These are phyloP conservation scores for Hedya salicella DNA, from an alignment of 2,888 invertebrate species.

Conservation along the genomic window DNA sequence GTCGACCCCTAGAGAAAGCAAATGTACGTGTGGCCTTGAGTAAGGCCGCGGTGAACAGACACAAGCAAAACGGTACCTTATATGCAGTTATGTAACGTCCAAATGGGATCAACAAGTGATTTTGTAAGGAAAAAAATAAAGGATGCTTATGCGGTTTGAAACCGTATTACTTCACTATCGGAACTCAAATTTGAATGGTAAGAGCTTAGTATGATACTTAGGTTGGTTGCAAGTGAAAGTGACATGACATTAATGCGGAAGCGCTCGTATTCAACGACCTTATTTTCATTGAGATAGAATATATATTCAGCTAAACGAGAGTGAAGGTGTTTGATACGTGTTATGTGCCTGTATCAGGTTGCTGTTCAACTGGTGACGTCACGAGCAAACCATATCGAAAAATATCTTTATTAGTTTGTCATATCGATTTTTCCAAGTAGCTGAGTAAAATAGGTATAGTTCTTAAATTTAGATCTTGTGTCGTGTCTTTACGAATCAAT, in stretches of 20 bases:
- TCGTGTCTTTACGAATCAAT: no score
- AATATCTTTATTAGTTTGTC: background rate
- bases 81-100: slow-evolving; percentile 13
- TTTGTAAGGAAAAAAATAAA: slow-evolving; percentile 15
- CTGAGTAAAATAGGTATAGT: no score
- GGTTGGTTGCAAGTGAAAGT: slow-evolving; percentile 37
- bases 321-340: slow-evolving; percentile 35
- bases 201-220: slow-evolving; percentile 5
- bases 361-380: slow-evolving; percentile 27
- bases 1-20: slow-evolving; percentile 42
- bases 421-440: no score
- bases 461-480: no score
- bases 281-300: background rate
- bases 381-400: background rate
- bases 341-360: slow-evolving; percentile 24
- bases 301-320: background rate
- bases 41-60: slow-evolving; percentile 14
- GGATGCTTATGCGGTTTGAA: background rate
- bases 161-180: background rate
- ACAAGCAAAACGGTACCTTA: slow-evolving; percentile 28
- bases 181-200: slow-evolving; percentile 8
- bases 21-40: slow-evolving; percentile 39
- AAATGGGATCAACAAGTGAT: slow-evolving; percentile 6
- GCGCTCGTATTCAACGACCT: slow-evolving; percentile 14
- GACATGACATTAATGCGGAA: slow-evolving; percentile 35